Evolutionary conservation across 2,797 vertebrate species (phyloP).

Genomic region (Pseudotriccus pelzelni): DNA sequence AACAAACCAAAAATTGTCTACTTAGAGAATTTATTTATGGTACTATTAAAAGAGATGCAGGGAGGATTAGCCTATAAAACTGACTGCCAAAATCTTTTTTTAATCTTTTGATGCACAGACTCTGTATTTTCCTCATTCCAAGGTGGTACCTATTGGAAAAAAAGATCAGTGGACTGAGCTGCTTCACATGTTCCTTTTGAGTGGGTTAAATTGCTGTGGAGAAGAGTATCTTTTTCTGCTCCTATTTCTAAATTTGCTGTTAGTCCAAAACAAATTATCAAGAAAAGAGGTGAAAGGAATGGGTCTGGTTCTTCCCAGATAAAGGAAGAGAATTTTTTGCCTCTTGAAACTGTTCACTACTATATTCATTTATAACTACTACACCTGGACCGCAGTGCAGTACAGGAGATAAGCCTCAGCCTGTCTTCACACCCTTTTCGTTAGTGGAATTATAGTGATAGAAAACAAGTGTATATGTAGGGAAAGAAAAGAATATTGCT

Average conservation of each 20-base stretch:
- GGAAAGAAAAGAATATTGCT: neutral
- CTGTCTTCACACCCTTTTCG: neutral
- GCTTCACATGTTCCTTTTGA: neutral
- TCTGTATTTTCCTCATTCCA: neutral
- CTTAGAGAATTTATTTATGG: neutral
- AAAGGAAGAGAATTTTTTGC: neutral
- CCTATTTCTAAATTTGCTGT: neutral
- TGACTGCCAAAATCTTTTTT: neutral
- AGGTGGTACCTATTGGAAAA: neutral
- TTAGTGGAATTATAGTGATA: neutral
- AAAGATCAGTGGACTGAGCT: neutral
- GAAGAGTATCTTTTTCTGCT: neutral
- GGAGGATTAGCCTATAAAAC: slow-evolving; percentile 2
- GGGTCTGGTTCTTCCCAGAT: neutral
- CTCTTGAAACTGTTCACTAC: neutral
- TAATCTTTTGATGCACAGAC: neutral
- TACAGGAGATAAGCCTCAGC: neutral
- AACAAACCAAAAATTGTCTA: neutral
- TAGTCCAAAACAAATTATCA: neutral
- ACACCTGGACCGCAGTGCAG: neutral
- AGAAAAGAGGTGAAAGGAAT: neutral
- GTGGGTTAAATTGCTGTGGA: neutral
- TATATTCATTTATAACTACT: neutral
- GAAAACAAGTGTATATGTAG: neutral
- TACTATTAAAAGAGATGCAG: neutral